phyloP scores from a whole-genome alignment of 1,140 invertebrate species.

The Drosophila lacteicornis region DNA sequence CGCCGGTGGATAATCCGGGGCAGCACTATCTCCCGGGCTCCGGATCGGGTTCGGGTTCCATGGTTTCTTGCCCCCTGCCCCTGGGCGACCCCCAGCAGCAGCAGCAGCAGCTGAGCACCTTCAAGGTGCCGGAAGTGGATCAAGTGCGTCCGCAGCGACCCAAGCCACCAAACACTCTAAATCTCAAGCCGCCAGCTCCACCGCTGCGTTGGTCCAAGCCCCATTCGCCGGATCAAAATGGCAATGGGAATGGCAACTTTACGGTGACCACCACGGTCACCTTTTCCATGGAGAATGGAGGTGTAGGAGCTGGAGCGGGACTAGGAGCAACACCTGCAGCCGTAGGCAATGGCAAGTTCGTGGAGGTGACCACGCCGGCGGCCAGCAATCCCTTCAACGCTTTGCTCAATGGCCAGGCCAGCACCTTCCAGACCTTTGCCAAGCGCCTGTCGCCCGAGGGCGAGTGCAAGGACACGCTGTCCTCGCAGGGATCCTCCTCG shows the following conservation, averaged over 20 bases:
- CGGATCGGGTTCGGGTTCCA: background rate
- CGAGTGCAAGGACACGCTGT: constrained; percentile 85
- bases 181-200: constrained; percentile 88
- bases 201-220: constrained; percentile 89
- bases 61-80: background rate
- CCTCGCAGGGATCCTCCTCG: constrained; percentile 85
- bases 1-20: constrained; percentile 86
- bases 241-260: constrained; percentile 87
- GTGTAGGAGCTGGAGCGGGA: background rate
- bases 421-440: constrained; percentile 84
- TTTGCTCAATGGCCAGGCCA: constrained; percentile 68
- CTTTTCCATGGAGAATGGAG: constrained; percentile 88
- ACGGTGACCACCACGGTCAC: constrained; percentile 93
- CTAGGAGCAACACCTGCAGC: background rate
- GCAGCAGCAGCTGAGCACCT: constrained; percentile 77
- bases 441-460: constrained; percentile 86
- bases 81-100: constrained; percentile 4
- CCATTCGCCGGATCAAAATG: constrained; percentile 84
- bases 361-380: constrained; percentile 83
- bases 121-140: constrained; percentile 59
- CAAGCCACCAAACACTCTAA: constrained; percentile 92
- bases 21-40: constrained; percentile 46
- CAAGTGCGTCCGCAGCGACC: constrained; percentile 89
- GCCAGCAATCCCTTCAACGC: constrained; percentile 74
- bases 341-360: constrained; percentile 41